Evolutionary conservation across 2,797 vertebrate genomes (phyloP), one percentile per base, ranked within the genome.

Genomic region (Sphaeramia orbicularis): DNA sequence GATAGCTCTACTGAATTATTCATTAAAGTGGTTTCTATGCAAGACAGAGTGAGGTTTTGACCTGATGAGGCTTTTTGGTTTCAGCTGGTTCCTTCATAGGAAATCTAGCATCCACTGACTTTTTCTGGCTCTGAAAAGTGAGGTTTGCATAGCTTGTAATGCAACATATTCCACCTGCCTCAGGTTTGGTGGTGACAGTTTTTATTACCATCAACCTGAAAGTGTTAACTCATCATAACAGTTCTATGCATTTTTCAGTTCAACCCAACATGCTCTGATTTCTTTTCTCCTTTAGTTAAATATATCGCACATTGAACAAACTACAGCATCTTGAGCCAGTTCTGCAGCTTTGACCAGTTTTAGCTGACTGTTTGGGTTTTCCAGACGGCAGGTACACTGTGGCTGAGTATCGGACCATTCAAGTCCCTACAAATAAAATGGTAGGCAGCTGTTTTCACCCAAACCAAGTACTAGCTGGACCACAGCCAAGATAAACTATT

Each of bases 1-100:
- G 74, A 83, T 72, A 76, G 53, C 54, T 9, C 58, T 52, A 38
- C 51, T 80, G 63, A 83, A 80, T 85, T 75, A 75, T 84, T 86
- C 65, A 73, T 58, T 0, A 44, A 24, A 65, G 35, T 44, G 35
- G 49, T 21, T 81, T 11, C 1, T 5, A 15, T 0, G 7, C 36
- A 37, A 37, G 2, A 8, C 11, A 32, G 24, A 1, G 1, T 63
- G 41, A 44, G 16, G n/a, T 59, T 74, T 44, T 65, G 16, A 11
- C 35, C 30, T 27, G 7, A 10, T 6, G 16, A 48, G 30, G 47
- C 13, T 42, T 59, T 59, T 71, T 40, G 30, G 6, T 71, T 65
- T 51, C 2, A 69, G 13, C 0, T 8, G 41, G 19, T 65, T 70
- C 19, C 48, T 50, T 75, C 8, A 19, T 37, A 54, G 63, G 54